Evolutionary conservation across 2,888 invertebrate genomes (phyloP), one percentile per base, ranked within the genome.

Genomic region (Electrophaes corylata): DNA sequence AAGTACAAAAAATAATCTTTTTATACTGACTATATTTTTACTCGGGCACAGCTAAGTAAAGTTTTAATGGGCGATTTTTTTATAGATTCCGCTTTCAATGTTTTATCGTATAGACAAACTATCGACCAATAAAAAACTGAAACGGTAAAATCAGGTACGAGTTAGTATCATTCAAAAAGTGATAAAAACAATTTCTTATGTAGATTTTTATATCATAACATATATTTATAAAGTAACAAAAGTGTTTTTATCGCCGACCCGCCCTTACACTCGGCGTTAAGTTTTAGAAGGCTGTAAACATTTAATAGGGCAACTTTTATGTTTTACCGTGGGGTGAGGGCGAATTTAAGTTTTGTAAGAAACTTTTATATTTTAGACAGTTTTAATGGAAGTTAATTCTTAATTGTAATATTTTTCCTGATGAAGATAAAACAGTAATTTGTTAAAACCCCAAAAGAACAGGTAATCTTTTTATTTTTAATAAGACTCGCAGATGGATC

Each of bases 301-400:
- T 85, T 89, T 89, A 87, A 90, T 88, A 80, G 89, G 87, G 82
- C 83, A 83, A 84, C 77, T 85, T 86, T 86, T 83, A 84, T 83
- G 84, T 84, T 73, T 73, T 72, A 72, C 70, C 71, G 72, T 57
- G 69, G 78, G 66, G 64, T 57, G 54, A 63, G 61, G 64, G 58
- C 49, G 58, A 53, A 75, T 77, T 75, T 58, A 64, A 64, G 51
- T 69, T 72, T 65, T 63, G 48, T 44, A 56, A 56, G 52, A 55
- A 48, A 44, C 45, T 59, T 62, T 60, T 52, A 46, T 44, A 53
- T 43, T 58, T 50, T 40, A 16, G 39, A 2, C 39, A n/a, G 39
- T 45, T 55, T 48, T 39, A 19, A 4, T 35, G 14, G 33, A 40
- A 16, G 35, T 16, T 48, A 43, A 51, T 26, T 44, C 26, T n/a